Percentiles rank a stretch among this genome's conserved stretches.
Conservation (phyloP, 2,888 invertebrate species). For the Epiblema foenella region DNA sequence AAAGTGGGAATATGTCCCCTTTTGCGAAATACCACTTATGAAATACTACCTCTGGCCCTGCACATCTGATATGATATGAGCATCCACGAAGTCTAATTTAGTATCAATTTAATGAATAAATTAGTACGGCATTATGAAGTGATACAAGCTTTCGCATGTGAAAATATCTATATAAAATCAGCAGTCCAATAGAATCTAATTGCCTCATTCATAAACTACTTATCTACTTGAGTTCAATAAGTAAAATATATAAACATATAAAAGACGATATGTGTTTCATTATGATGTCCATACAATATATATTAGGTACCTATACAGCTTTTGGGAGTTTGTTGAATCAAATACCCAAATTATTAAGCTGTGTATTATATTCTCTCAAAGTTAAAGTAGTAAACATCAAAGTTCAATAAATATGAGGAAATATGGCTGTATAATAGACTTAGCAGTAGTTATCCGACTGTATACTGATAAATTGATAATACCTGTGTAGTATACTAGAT, state of each 20-base stretch:
- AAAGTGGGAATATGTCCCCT: no score
- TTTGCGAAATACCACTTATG: no score
- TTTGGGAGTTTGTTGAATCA: not conserved
- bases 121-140: not conserved
- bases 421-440: not conserved
- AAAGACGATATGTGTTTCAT: constrained; percentile 24
- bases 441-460: not conserved
- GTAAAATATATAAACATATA: constrained; percentile 10
- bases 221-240: not conserved
- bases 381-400: not conserved
- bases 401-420: not conserved
- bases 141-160: not conserved
- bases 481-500: not conserved
- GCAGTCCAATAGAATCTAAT: no score
- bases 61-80: not conserved
- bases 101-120: not conserved
- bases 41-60: no score
- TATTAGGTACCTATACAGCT: not conserved
- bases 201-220: no score
- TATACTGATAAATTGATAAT: not conserved
- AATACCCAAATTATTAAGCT: not conserved
- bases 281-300: not conserved
- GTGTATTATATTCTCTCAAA: not conserved
- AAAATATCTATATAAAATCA: no score
- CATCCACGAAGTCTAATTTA: not conserved